Conservation (phyloP, 2,888 invertebrate genomes). For the Microplitis deprimator region DNA sequence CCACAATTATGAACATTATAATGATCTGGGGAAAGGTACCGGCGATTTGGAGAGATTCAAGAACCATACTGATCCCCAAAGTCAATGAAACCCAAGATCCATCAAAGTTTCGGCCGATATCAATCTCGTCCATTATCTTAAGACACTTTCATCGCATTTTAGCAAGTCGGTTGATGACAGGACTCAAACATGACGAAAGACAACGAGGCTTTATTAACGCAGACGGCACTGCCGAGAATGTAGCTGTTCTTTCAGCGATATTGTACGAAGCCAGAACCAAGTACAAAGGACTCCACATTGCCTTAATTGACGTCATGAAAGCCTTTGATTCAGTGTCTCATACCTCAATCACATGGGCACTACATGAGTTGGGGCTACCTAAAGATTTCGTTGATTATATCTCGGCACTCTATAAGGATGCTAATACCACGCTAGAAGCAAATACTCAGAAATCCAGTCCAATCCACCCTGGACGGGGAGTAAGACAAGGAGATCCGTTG, state of each 20-base stretch:
- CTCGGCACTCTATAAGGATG: not conserved
- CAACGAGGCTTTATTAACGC: conserved; percentile 47
- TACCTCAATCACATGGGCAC: too few relatives aligned
- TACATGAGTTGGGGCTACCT: too few relatives aligned
- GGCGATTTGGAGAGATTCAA: not conserved
- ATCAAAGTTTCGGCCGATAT: conserved; percentile 41
- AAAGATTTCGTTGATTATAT: conserved; percentile 37
- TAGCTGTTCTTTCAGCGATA: conserved; percentile 45
- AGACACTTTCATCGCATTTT: conserved; percentile 42
- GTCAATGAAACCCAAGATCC: conserved; percentile 12
- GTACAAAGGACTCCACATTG: too few relatives aligned
- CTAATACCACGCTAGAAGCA: conserved; percentile 15
- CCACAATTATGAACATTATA: too few relatives aligned
- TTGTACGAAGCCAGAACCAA: too few relatives aligned
- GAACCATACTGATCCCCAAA: conserved; percentile 43
- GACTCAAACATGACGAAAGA: conserved; percentile 20
- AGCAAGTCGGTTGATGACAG: conserved; percentile 1
- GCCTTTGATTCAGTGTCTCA: too few relatives aligned
- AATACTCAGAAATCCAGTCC: not conserved
- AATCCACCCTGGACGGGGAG: conserved; percentile 29
- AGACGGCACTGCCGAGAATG: conserved; percentile 59
- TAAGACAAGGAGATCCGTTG: conserved; percentile 47
- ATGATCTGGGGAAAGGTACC: not conserved
- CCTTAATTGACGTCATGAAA: too few relatives aligned
- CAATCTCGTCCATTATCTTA: conserved; percentile 43